Evolutionary conservation across 2,113 vertebrate species (phyloP), one percentile per base, ranked within the genome.

Genomic region (Paratilapia polleni): DNA sequence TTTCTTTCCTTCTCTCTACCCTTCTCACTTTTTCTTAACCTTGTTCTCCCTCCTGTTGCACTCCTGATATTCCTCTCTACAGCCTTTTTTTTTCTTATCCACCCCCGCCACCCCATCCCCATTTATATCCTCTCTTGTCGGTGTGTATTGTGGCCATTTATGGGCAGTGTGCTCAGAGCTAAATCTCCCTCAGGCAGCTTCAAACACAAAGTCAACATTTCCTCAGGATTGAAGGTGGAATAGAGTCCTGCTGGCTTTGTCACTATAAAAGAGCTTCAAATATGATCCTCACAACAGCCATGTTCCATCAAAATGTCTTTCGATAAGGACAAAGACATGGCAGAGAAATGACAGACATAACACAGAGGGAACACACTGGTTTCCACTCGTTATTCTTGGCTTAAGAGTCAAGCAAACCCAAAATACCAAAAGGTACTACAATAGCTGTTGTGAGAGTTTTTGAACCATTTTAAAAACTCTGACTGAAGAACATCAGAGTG

Each of bases 131-230:
- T 43, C 81, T 64, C 31, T 34, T 59, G 61, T 36, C 78, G 7
- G 22, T 36, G 36, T 41, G 83, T 28, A 31, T n/a, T n/a, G 47
- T 88, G 90, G 85, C 91, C 91, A 91, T 92, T 70, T 92, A 91
- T 82, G 92, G 91, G 83, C 84, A 86, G 84, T 8, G 36, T 24
- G 61, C 87, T 89, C 77, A 14, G 24, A 84, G 83, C 83, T 59
- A 17, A 54, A 74, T 34, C 85, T 85, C 78, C 76, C 38, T 26
- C 81, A 24, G 47, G 56, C 78, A 61, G 60, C 57, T 22, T 77
- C 26, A 73, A 6, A 52, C 82, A 70, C 38, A 49, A 34, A 73
- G 47, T 43, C 70, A 31, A 43, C 28, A 22, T 88, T 68, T 83
- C 73, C 19, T 5, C 54, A 24, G 75, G 77, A 76, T 89, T 89